Base-by-base conservation (phyloP, 1,140 invertebrate species). In the Dreissena rostriformis region DNA sequence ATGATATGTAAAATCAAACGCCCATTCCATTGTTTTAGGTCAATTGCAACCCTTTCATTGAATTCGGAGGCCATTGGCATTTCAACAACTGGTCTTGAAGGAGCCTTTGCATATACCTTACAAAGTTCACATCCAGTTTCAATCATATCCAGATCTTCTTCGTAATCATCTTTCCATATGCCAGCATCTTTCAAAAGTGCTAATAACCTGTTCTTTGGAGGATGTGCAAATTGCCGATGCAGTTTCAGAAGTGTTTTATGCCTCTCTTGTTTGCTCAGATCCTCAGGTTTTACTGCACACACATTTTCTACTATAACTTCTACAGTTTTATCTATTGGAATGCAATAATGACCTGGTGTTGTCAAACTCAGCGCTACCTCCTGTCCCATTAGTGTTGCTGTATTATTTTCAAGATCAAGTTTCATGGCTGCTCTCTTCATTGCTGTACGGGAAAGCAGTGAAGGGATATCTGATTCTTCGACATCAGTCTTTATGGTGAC, bases 1-100 rank as follows among this genome's bases (percentile, higher is more conserved):
- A 81, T 88, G 76, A 88, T 84, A 57, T 88, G 82, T 52, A 88
- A 74, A 68, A 88, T 88, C 76, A 71, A 86, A 15, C n/a, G 28
- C 29, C 76, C 76, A 68, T 70, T 78, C 55, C 74, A 77, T 53
- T 84, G 70, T 70, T 83, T 86, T 65, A 83, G 71, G 61, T 86
- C 85, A 74, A 83, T 86, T 63, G 80, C 74, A 63, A 86, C 86
- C 55, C 77, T 85, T 78, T 86, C 84, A 82, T 84, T 82, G 52
- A 82, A 81, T 53, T 66, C 57, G 26, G 66, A 71, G 14, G 77
- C 86, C 86, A 86, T 87, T 55, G 86, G 86, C 77, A 87, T 77
- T 52, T 76, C 51, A 28, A 87, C 82, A n/a, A 78, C 72, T 78
- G 77, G 81, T 39, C 78, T 76, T 67, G 71, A 73, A 65, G 68